A percentile compares a stretch with the other conserved stretches of the same genome.
These are phyloP conservation scores for Australoheros facetus DNA, from an alignment of 2,797 vertebrate genomes.

Conservation along the genomic window DNA sequence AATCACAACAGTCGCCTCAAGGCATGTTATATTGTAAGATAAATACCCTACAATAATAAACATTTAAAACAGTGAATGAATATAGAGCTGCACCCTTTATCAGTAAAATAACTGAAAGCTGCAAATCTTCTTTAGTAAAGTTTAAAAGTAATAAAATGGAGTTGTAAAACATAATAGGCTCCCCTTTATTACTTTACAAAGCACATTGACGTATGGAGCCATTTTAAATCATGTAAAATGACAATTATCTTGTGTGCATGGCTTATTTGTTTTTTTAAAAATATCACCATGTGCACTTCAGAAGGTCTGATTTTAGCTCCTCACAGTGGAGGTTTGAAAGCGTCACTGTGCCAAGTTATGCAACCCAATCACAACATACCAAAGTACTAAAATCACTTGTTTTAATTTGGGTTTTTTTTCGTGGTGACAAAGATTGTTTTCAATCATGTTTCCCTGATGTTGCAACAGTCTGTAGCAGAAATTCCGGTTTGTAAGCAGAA, in stretches of 20 bases:
- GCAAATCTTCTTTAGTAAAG: too few species aligned
- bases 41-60: too few species aligned
- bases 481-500: background rate
- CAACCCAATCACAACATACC: background rate
- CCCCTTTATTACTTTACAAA: too few species aligned
- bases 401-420: background rate
- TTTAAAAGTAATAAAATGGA: too few species aligned
- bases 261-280: background rate
- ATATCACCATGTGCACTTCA: background rate
- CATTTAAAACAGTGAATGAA: too few species aligned
- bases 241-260: background rate
- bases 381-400: background rate
- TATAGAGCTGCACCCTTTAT: too few species aligned
- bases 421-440: background rate
- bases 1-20: too few species aligned
- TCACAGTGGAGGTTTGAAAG: background rate
- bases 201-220: too few species aligned
- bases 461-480: background rate
- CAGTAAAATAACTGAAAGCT: too few species aligned
- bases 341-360: slow-evolving; percentile 1
- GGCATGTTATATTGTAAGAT: too few species aligned
- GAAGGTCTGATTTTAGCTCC: background rate
- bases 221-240: background rate
- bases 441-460: background rate
- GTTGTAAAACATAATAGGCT: too few species aligned